phyloP scores from a whole-genome alignment of 2,888 invertebrate genomes.

The Ceratothoa steindachneri region DNA sequence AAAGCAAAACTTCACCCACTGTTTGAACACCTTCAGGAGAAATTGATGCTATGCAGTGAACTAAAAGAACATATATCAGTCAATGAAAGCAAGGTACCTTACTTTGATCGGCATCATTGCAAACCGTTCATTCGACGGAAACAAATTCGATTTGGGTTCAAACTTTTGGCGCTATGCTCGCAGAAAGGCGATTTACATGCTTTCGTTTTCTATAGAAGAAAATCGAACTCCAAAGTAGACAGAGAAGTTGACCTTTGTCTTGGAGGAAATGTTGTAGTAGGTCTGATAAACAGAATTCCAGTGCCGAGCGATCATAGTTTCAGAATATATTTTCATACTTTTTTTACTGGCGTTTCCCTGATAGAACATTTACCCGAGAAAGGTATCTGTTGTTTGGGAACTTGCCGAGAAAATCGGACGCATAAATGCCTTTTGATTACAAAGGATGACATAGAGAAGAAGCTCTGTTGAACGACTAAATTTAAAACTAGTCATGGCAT shows the following conservation, averaged over 20 bases:
- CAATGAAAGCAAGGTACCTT: neutral
- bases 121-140: neutral
- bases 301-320: too few relatives aligned
- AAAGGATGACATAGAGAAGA: too few relatives aligned
- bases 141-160: neutral
- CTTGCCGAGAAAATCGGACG: too few relatives aligned
- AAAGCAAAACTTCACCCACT: neutral
- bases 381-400: too few relatives aligned
- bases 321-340: too few relatives aligned
- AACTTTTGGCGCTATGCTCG: neutral
- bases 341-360: too few relatives aligned
- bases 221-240: too few relatives aligned
- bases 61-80: neutral
- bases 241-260: neutral
- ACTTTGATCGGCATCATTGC: neutral
- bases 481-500: too few relatives aligned
- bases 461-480: too few relatives aligned
- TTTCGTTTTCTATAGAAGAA: neutral
- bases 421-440: too few relatives aligned
- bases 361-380: too few relatives aligned
- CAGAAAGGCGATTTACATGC: neutral
- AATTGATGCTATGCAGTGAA: neutral
- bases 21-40: neutral
- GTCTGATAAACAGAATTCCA: neutral
- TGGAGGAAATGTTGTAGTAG: neutral